These are phyloP conservation scores for Synaphobranchus kaupii DNA, from an alignment of 2,797 vertebrate species.

Conservation along the genomic window DNA sequence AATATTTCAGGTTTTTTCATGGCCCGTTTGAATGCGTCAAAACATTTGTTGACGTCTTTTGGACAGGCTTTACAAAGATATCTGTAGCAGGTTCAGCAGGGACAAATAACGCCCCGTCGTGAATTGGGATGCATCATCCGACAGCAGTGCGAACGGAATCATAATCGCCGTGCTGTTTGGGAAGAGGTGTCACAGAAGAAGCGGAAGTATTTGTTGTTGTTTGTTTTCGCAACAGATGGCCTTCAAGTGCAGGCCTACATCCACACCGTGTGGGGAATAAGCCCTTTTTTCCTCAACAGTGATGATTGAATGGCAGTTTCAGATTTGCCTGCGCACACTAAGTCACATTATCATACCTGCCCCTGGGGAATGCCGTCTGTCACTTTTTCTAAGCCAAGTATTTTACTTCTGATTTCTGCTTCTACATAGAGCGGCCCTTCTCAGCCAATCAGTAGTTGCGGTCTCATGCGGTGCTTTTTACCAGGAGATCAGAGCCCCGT, in stretches of 20 bases:
- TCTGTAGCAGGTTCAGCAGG: not conserved
- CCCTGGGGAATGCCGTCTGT: not conserved
- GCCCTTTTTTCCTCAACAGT: not conserved
- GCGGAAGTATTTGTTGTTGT: not conserved
- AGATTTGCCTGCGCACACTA: not conserved
- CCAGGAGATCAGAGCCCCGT: not conserved
- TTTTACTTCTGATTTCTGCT: constrained; percentile 6
- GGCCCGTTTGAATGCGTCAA: not conserved
- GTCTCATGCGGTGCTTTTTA: not conserved
- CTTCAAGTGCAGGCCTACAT: not conserved
- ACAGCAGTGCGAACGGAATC: not conserved
- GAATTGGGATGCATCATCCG: not conserved
- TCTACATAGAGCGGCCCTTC: not conserved
- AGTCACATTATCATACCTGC: not conserved
- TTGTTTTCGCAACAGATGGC: constrained; percentile 17
- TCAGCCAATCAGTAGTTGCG: not conserved
- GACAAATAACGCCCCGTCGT: not conserved
- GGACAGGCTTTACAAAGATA: not conserved
- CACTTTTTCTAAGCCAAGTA: not conserved
- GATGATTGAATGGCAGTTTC: constrained; percentile 19
- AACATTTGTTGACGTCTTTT: not conserved
- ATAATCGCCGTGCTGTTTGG: not conserved
- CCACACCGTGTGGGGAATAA: not conserved
- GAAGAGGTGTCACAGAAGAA: not conserved
- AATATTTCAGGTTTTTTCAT: not conserved